Conservation (phyloP, 2,888 invertebrate genomes). For the Synergus umbraculus region DNA sequence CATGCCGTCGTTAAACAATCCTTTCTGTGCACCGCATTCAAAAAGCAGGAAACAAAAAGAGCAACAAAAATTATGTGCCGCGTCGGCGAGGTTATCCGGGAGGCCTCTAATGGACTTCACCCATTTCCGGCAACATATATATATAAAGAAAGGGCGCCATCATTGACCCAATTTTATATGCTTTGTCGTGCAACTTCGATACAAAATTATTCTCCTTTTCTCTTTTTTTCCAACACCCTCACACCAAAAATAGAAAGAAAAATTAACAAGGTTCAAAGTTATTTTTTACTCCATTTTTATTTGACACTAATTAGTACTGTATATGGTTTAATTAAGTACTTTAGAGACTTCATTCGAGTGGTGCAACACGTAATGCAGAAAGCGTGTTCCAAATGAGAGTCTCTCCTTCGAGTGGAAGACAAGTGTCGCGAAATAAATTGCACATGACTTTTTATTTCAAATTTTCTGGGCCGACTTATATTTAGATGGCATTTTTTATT, state of each 20-base stretch:
- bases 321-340: neutral
- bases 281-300: neutral
- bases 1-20: constrained; percentile 64
- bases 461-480: constrained; percentile 25
- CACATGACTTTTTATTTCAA: constrained; percentile 31
- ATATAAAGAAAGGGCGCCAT: constrained; percentile 35
- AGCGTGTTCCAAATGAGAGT: constrained; percentile 28
- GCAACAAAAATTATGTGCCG: constrained; percentile 25
- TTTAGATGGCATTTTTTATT: constrained; percentile 28
- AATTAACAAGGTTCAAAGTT: neutral
- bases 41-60: constrained; percentile 29
- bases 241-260: neutral
- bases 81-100: constrained; percentile 33
- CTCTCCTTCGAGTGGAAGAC: constrained; percentile 22
- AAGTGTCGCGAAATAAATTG: constrained; percentile 21
- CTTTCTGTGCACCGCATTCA: constrained; percentile 41
- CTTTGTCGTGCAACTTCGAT: neutral
- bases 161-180: constrained; percentile 29
- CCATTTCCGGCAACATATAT: constrained; percentile 41
- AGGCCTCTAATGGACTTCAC: constrained; percentile 34
- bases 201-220: neutral
- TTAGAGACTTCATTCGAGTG: constrained; percentile 1
- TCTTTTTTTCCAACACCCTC: neutral
- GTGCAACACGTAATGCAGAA: constrained; percentile 22
- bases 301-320: constrained; percentile 18